A percentile compares a stretch with the other conserved stretches of the same genome.
Conservation (phyloP, 2,113 vertebrate genomes). For the Prinia subflava region DNA sequence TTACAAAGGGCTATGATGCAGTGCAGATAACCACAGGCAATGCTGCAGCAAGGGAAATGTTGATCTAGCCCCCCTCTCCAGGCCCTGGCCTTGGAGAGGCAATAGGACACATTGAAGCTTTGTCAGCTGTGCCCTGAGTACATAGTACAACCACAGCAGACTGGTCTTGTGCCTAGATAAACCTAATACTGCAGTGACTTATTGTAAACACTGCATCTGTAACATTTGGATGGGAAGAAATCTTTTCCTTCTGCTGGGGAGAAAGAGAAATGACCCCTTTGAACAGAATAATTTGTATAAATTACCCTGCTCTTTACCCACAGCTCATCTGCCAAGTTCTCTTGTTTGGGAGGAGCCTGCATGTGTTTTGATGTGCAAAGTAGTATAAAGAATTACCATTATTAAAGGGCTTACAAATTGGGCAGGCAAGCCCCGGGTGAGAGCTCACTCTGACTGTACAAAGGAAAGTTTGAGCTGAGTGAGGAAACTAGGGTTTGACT, state of each 20-base stretch:
- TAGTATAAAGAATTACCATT: neutral
- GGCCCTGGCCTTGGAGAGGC: neutral
- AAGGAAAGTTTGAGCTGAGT: neutral
- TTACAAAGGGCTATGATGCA: neutral
- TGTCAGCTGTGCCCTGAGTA: neutral
- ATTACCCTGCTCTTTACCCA: neutral
- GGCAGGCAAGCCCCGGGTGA: neutral
- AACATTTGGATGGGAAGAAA: neutral
- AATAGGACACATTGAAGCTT: neutral
- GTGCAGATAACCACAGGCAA: neutral
- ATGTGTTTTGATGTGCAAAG: conserved; percentile 46
- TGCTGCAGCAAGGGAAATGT: neutral
- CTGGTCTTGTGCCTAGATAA: neutral
- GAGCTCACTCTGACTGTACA: conserved; percentile 15
- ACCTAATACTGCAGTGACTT: neutral
- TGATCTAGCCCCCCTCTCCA: neutral
- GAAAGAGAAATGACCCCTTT: neutral
- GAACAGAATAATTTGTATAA: neutral
- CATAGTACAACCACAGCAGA: neutral
- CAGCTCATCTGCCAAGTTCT: neutral
- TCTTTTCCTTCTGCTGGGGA: neutral
- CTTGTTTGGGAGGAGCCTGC: neutral
- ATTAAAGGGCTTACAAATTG: conserved; percentile 49
- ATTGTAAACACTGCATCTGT: neutral
- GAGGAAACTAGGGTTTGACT: neutral